A percentile compares a stretch with the other conserved stretches of the same genome.
Conservation (phyloP, 1,140 invertebrate species). For the Zaprionus taronus region DNA sequence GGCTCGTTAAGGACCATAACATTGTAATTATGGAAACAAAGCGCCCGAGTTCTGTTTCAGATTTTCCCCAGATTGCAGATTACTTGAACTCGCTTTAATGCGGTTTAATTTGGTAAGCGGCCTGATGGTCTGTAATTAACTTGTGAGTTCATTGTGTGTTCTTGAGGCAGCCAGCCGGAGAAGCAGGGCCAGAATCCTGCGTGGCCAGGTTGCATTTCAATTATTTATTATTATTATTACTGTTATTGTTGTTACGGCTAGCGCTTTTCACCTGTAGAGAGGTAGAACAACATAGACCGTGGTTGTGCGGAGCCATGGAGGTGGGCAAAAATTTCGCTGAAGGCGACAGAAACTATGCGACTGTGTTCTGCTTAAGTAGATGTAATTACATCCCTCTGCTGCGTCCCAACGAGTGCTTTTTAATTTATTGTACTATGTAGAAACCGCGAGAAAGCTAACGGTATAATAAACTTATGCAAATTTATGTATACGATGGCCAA, state of each 20-base stretch:
- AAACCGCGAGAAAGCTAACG: background rate
- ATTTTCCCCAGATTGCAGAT: slow-evolving; percentile 14
- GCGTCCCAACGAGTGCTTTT: slow-evolving; percentile 5
- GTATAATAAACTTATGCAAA: slow-evolving; percentile 12
- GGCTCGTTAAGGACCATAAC: slow-evolving; percentile 31
- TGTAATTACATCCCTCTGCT: slow-evolving; percentile 23
- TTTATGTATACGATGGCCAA: background rate
- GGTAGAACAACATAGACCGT: background rate
- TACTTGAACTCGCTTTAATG: slow-evolving; percentile 17
- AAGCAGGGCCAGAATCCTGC: background rate
- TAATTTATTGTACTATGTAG: slow-evolving; percentile 21
- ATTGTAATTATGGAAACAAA: slow-evolving; percentile 41
- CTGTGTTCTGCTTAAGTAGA: slow-evolving; percentile 18
- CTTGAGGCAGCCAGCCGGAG: slow-evolving; percentile 10
- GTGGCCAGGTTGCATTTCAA: slow-evolving; percentile 44
- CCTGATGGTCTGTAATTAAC: slow-evolving; percentile 65
- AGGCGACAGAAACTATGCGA: background rate
- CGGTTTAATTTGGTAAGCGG: slow-evolving; percentile 48
- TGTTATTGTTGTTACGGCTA: slow-evolving; percentile 15
- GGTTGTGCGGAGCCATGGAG: background rate
- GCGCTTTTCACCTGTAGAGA: slow-evolving; percentile 13
- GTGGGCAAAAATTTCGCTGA: background rate
- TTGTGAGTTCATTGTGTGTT: slow-evolving; percentile 61
- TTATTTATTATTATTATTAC: slow-evolving; percentile 49
- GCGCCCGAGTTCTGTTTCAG: slow-evolving; percentile 1